phyloP scores from a whole-genome alignment of 2,888 invertebrate genomes.

The Junonia oenone region DNA sequence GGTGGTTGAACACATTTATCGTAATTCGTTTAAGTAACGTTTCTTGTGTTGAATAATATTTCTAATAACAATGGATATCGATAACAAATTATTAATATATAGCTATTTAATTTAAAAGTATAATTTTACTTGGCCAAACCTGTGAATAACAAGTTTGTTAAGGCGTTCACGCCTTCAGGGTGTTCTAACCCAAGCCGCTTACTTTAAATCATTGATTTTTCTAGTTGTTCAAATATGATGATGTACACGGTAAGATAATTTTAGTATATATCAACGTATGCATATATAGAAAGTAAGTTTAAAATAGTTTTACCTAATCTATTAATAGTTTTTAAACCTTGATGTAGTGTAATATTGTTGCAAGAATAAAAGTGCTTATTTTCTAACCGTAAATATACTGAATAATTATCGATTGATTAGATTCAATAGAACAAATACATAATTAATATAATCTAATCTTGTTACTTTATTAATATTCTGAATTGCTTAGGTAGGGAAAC shows the following conservation, averaged over 20 bases:
- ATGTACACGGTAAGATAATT: slow-evolving; percentile 66
- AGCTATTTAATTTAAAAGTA: background rate
- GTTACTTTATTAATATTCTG: too few relatives aligned
- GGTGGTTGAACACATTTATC: slow-evolving; percentile 48
- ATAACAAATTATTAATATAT: background rate
- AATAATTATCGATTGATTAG: background rate
- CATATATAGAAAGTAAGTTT: background rate
- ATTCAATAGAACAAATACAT: background rate
- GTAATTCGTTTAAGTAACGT: slow-evolving; percentile 7
- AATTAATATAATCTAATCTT: background rate
- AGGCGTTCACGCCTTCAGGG: slow-evolving; percentile 35
- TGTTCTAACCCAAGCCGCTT: slow-evolving; percentile 35
- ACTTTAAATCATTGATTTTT: slow-evolving; percentile 49
- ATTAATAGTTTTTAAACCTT: background rate
- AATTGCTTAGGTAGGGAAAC: too few relatives aligned
- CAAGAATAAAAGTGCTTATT: too few relatives aligned
- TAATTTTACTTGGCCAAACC: background rate
- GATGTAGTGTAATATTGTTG: background rate
- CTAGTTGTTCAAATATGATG: slow-evolving; percentile 50
- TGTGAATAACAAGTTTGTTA: background rate
- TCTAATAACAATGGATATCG: slow-evolving; percentile 11
- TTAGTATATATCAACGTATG: background rate
- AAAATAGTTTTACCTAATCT: background rate
- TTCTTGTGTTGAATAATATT: slow-evolving; percentile 4
- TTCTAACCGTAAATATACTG: too few relatives aligned